These are phyloP conservation scores for Watsonalla cultraria DNA, from an alignment of 2,888 invertebrate species.

Conservation along the genomic window DNA sequence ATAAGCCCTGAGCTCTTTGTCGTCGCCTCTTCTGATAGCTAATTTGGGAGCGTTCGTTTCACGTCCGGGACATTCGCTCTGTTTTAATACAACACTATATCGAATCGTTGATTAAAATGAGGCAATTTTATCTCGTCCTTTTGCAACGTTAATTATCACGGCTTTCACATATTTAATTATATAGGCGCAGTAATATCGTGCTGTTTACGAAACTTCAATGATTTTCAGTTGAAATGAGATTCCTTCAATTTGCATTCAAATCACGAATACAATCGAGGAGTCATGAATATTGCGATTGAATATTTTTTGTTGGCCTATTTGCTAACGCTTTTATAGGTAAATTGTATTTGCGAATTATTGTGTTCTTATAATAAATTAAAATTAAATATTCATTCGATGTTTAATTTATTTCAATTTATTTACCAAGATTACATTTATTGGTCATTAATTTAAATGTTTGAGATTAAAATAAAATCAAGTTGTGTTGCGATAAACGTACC, in stretches of 20 bases:
- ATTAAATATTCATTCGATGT: neutral
- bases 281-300: slow-evolving; percentile 41
- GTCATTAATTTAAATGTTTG: neutral
- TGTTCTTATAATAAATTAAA: neutral
- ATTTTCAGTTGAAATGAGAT: slow-evolving; percentile 44
- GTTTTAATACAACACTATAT: slow-evolving; percentile 60
- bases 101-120: slow-evolving; percentile 45
- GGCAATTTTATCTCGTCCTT: slow-evolving; percentile 42
- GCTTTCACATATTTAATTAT: slow-evolving; percentile 57
- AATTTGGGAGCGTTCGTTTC: slow-evolving; percentile 48
- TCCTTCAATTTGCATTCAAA: slow-evolving; percentile 48
- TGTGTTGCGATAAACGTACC: slow-evolving; percentile 13
- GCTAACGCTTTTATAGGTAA: slow-evolving; percentile 15
- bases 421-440: no score
- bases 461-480: neutral
- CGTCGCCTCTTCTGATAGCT: slow-evolving; percentile 62
- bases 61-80: slow-evolving; percentile 20
- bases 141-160: slow-evolving; percentile 33
- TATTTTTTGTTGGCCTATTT: slow-evolving; percentile 28
- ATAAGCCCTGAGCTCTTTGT: slow-evolving; percentile 73
- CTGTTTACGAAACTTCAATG: slow-evolving; percentile 41
- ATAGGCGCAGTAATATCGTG: slow-evolving; percentile 23
- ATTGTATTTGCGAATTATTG: neutral
- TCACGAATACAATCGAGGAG: slow-evolving; percentile 38
- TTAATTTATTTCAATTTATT: no score